Evolutionary conservation across 2,113 vertebrate species (phyloP), one percentile per base, ranked within the genome.

Genomic region (Capreolus pygargus): DNA sequence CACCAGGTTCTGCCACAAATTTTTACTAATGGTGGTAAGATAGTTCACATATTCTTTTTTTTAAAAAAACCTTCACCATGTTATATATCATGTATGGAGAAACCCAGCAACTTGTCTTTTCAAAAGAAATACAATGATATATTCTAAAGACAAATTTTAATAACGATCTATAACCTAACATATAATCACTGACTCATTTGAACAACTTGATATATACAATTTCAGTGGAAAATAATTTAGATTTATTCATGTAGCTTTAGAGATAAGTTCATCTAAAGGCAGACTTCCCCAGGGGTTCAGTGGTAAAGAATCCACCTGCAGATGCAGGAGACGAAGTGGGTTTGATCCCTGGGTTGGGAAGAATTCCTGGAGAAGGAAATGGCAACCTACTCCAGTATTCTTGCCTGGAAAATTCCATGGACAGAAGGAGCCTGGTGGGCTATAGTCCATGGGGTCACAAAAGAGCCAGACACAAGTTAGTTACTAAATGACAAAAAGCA

Each of bases 161-260:
- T 86, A 55, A 70, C 50, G 17, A 14, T 45, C 78, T 57, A 76
- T 89, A 85, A 76, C 47, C 15, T 36, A 86, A 45, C 7, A 6
- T n/a, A n/a, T 74, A 86, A 94, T 88, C 74, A 91, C 25, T 86
- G 36, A 86, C 5, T 55, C 3, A 79, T 92, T 64, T 89, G 76
- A 86, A 60, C 5, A 87, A 88, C 8, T 81, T 74, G 19, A 6
- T 30, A 89, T 50, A 23, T 36, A 90, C 4, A 94, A 67, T 87
- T 91, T 94, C 61, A 95, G 39, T 58, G 60, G 28, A 90, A 83
- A 84, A 87, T 84, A 94, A 94, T 96, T 86, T 94, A 89, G 21
- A 89, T 30, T 85, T 92, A 86, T 89, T 94, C 27, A 64, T 50
- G 12, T 16, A 50, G 11, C 57, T 94, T 93, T 78, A 94, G 30